Evolutionary conservation across 2,113 vertebrate genomes (phyloP).

Genomic region (Petrocephalus microphthalmus): DNA sequence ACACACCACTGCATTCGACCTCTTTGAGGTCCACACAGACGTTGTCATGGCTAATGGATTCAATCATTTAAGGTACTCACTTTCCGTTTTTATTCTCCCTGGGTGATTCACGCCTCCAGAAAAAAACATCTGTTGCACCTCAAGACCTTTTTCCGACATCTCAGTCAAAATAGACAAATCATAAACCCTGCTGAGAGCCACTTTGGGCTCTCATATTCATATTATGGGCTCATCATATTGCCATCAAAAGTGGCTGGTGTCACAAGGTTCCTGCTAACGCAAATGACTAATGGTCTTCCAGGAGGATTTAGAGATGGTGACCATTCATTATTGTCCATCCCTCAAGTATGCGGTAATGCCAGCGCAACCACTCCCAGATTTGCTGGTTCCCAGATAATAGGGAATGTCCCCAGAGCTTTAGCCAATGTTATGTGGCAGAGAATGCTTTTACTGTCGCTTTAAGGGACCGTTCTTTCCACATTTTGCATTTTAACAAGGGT

Average conservation of each 20-base stretch:
- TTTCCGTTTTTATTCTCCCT: background rate
- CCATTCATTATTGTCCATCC: background rate
- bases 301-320: background rate
- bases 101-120: background rate
- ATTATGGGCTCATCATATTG: too few relatives aligned
- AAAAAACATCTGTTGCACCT: background rate
- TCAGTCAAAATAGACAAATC: background rate
- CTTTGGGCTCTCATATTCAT: too few relatives aligned
- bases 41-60: background rate
- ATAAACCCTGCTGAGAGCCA: background rate
- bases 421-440: too few relatives aligned
- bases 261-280: background rate
- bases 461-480: too few relatives aligned
- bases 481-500: too few relatives aligned
- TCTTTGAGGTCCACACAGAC: background rate
- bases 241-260: background rate
- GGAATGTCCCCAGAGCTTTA: background rate
- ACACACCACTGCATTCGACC: background rate
- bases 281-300: background rate
- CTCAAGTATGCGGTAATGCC: background rate
- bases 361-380: background rate
- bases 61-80: background rate
- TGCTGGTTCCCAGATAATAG: background rate
- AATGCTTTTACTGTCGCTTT: too few relatives aligned
- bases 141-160: background rate